Conservation (phyloP, 2,113 vertebrate genomes). For the Trichomycterus rosablanca region DNA sequence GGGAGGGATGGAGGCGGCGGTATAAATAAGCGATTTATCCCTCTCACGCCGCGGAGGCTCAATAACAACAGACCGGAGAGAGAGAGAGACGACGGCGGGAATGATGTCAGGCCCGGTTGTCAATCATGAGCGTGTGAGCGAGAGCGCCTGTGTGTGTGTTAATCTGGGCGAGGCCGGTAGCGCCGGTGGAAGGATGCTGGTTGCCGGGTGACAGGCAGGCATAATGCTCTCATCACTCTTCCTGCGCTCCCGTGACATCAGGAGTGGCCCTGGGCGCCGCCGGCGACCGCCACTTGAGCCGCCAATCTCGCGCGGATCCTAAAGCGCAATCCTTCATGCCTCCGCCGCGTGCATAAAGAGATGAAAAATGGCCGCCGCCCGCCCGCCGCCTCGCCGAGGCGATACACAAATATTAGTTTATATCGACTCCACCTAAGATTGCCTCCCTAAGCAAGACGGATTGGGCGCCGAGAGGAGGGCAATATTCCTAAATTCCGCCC, state of each 20-base stretch:
- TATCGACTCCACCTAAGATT: constrained; percentile 91
- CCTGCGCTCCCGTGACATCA: constrained; percentile 81
- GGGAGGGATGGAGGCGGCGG: constrained; percentile 28
- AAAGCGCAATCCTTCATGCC: constrained; percentile 99
- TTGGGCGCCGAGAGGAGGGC: constrained; percentile 87
- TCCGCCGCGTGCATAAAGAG: constrained; percentile 96
- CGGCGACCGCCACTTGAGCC: constrained; percentile 85
- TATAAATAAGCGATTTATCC: constrained; percentile 92
- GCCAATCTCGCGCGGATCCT: constrained; percentile 81
- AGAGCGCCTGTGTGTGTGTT: constrained; percentile 34
- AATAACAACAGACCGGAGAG: constrained; percentile 63
- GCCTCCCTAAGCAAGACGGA: constrained; percentile 93
- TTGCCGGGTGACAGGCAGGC: constrained; percentile 82
- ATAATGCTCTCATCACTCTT: constrained; percentile 99
- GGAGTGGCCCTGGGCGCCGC: constrained; percentile 92
- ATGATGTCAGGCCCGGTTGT: constrained; percentile 89
- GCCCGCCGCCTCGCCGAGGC: constrained; percentile 97
- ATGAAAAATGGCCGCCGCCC: constrained; percentile 98
- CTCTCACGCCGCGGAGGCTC: constrained; percentile 81
- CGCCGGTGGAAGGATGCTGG: constrained; percentile 60
- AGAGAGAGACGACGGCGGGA: constrained; percentile 78
- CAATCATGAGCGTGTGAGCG: constrained; percentile 72
- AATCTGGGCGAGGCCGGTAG: constrained; percentile 11
- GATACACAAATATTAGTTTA: constrained; percentile 99
- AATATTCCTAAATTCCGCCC: constrained; percentile 93